Percentiles rank a stretch among this genome's conserved stretches.
These are phyloP conservation scores for Hippopotamus amphibius DNA, from an alignment of 2,113 vertebrate species.

Conservation along the genomic window DNA sequence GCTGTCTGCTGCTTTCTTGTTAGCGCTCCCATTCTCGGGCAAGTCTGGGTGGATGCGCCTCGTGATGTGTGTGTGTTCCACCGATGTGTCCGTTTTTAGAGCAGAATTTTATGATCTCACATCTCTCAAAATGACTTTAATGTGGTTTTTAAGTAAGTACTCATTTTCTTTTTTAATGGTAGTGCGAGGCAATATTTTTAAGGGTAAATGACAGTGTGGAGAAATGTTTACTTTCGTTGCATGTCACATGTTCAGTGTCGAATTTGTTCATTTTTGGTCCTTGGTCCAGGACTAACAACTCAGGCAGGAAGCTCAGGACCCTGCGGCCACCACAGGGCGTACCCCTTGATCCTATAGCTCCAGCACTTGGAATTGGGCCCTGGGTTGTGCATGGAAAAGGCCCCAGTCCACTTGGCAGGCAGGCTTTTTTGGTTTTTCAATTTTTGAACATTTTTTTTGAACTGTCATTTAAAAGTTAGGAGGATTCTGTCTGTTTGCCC, in stretches of 20 bases:
- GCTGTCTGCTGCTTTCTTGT: neutral
- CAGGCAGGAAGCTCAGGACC: neutral
- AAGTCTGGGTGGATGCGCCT: neutral
- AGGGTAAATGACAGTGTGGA: constrained; percentile 2
- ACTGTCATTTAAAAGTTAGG: neutral
- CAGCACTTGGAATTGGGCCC: neutral
- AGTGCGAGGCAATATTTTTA: constrained; percentile 57
- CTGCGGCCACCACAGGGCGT: neutral
- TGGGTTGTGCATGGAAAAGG: neutral
- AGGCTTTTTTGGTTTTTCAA: neutral
- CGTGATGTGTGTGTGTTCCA: neutral
- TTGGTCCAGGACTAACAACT: neutral
- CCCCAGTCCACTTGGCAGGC: neutral
- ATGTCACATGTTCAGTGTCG: neutral
- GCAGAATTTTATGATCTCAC: constrained; percentile 46
- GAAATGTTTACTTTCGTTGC: constrained; percentile 52
- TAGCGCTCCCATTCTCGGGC: neutral
- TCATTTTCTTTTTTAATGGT: constrained; percentile 68
- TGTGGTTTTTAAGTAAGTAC: constrained; percentile 60
- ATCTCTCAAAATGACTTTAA: constrained; percentile 61
- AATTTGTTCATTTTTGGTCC: neutral
- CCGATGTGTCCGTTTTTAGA: constrained; percentile 45
- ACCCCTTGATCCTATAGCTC: neutral
- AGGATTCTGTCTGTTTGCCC: neutral
- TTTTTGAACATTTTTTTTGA: constrained; percentile 20